Evolutionary conservation across 2,888 invertebrate species (phyloP), one percentile per base, ranked within the genome.

Genomic region (Eilema depressum): DNA sequence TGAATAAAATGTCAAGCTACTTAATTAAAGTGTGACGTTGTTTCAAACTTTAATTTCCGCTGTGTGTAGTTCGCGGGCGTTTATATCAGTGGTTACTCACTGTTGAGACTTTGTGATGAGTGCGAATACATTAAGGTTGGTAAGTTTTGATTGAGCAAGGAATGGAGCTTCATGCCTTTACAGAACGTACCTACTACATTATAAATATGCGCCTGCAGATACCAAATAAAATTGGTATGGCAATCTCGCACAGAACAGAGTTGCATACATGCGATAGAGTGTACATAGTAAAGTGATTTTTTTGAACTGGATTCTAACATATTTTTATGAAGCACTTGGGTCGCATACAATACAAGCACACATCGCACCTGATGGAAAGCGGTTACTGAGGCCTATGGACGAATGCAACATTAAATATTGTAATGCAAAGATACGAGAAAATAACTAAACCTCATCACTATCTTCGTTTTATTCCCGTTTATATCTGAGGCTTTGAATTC

Each of bases 41-140:
- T 80, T 70, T 66, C 72, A 70, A 82, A 79, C 80, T 84, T 84
- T 84, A 83, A 85, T 85, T 83, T 84, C 80, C 84, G 80, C 41
- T 72, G 69, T 79, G 75, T 78, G 76, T 76, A 79, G 79, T 73
- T 75, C 61, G 63, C 79, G 80, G 75, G 76, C 78, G 77, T 78
- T 80, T 82, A 80, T 79, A 80, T 81, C 70, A 75, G 79, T 71
- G 78, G 82, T 76, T 70, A 74, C 70, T 72, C 74, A 74, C 71
- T 64, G 69, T 68, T 68, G 53, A 26, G 17, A 75, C 67, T 70
- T 69, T 73, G 63, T 80, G 73, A 77, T 74, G 73, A 68, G 47
- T 63, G 37, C 20, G 57, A 56, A 63, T 61, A 47, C 20, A 26
- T 37, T 37, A 63, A 20, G 59, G 47, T 61, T 20, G 30, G 37